Conservation (phyloP, 1,140 invertebrate species). For the Pissodes strobi region DNA sequence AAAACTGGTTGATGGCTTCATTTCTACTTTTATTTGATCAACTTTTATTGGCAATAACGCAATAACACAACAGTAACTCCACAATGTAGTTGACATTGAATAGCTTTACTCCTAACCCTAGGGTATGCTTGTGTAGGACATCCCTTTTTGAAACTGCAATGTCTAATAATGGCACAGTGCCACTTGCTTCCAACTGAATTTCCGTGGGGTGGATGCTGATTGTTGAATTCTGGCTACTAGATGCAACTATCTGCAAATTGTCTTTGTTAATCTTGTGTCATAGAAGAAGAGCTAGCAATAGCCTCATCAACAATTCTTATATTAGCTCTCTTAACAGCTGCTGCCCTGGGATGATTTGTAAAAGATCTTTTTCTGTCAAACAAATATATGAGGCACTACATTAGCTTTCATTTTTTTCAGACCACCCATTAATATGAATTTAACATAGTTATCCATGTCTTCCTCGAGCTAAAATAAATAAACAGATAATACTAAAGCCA, state of each 20-base stretch:
- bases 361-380: constrained; percentile 41
- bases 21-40: constrained; percentile 18
- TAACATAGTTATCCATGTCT: constrained; percentile 53
- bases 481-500: constrained; percentile 35
- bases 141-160: neutral
- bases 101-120: constrained; percentile 11
- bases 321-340: constrained; percentile 6
- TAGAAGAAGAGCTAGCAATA: neutral
- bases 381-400: constrained; percentile 50
- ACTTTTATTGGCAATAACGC: too few relatives aligned
- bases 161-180: neutral
- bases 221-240: too few relatives aligned
- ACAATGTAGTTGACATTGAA: constrained; percentile 6
- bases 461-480: constrained; percentile 49
- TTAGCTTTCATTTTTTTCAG: constrained; percentile 47
- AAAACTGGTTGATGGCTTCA: neutral
- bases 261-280: neutral
- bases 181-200: neutral
- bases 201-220: too few relatives aligned
- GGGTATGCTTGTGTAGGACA: neutral
- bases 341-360: neutral
- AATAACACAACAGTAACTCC: constrained; percentile 12
- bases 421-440: constrained; percentile 48
- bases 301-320: constrained; percentile 19
- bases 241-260: too few relatives aligned